Conservation (phyloP, 64 coral and sea anemone genomes). For the Orbicella faveolata region DNA sequence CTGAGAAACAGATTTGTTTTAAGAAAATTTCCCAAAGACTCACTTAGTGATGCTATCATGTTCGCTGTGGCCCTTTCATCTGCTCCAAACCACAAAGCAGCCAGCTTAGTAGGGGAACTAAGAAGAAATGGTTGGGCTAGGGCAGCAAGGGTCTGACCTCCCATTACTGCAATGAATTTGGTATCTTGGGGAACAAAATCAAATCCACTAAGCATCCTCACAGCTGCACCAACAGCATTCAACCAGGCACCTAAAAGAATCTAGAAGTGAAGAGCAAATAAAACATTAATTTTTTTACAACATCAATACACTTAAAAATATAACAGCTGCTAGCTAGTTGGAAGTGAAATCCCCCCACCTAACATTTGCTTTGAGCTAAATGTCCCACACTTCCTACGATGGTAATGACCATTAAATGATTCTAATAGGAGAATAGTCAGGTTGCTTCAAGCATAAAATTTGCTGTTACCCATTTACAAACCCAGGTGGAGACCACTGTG, state of each 20-base stretch:
- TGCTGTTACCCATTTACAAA: too few species aligned
- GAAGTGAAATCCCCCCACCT: too few species aligned
- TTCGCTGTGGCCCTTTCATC: slow-evolving; percentile 87
- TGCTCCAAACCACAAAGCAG: slow-evolving; percentile 93
- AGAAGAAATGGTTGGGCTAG: slow-evolving; percentile 92
- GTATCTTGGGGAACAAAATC: not conserved
- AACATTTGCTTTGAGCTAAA: too few species aligned
- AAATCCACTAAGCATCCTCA: slow-evolving; percentile 77
- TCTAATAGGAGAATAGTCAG: too few species aligned
- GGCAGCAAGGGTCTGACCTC: slow-evolving; percentile 82
- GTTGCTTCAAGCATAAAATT: too few species aligned
- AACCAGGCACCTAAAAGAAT: slow-evolving; percentile 83
- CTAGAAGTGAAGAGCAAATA: slow-evolving; percentile 35
- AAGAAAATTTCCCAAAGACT: not conserved
- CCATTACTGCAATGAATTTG: slow-evolving; percentile 79
- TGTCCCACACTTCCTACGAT: too few species aligned
- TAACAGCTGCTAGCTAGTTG: too few species aligned
- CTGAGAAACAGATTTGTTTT: not conserved
- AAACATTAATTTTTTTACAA: not conserved
- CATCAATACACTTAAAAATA: too few species aligned
- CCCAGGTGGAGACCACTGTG: too few species aligned
- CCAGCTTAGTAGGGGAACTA: slow-evolving; percentile 85
- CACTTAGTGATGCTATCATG: slow-evolving; percentile 88
- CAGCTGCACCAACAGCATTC: slow-evolving; percentile 81
- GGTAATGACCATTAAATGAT: too few species aligned